Conservation (phyloP, 1,140 invertebrate genomes). For the Gonioctena quinquepunctata region DNA sequence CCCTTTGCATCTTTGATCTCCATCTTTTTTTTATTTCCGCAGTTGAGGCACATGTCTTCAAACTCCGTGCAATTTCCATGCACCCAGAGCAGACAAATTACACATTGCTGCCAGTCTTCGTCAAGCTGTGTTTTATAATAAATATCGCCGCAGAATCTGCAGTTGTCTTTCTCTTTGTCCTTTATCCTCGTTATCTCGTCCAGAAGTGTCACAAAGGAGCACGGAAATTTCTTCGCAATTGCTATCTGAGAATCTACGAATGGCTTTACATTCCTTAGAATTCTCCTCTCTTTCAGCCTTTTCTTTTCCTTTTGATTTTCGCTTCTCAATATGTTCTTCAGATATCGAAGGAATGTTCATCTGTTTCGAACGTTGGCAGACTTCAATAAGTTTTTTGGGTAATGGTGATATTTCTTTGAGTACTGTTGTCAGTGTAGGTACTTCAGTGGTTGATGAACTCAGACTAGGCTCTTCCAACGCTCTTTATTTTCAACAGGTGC, state of each 20-base stretch:
- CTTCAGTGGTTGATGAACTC: not conserved
- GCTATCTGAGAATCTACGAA: not conserved
- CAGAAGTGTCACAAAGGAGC: not conserved
- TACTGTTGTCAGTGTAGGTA: not conserved
- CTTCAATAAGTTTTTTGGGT: no score
- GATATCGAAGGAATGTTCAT: no score
- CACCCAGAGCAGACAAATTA: not conserved
- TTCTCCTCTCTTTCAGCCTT: no score
- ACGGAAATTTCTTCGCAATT: not conserved
- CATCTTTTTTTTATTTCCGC: not conserved
- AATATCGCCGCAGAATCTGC: not conserved
- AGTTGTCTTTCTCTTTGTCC: not conserved
- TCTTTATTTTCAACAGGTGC: no score
- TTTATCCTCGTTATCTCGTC: not conserved
- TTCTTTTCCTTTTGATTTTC: no score
- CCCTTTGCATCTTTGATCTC: not conserved
- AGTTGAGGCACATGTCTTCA: not conserved
- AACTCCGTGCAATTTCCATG: not conserved
- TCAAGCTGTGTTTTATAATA: not conserved
- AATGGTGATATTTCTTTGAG: not conserved
- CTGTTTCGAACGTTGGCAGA: no score
- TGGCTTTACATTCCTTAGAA: no score
- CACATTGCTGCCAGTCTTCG: not conserved
- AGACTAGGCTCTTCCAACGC: not conserved
- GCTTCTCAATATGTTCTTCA: no score